Evolutionary conservation across 2,797 vertebrate species (phyloP).

Genomic region (Sebastiscus albofasciatus): DNA sequence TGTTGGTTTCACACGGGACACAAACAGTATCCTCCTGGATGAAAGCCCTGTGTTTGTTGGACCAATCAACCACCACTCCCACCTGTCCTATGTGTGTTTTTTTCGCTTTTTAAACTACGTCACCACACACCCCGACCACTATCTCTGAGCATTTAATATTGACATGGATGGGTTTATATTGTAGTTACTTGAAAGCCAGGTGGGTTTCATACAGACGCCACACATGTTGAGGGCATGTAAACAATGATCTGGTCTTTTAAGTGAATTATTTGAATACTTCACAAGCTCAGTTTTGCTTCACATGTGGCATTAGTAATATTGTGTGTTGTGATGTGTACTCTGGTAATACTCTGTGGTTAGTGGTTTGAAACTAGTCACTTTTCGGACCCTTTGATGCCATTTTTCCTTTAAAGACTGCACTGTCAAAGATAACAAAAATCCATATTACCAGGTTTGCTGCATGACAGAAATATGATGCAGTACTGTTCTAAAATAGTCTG

Average conservation of each 20-base stretch:
- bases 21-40: too few relatives aligned
- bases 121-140: too few relatives aligned
- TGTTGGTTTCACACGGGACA: too few relatives aligned
- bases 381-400: background rate
- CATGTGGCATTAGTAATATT: background rate
- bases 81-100: too few relatives aligned
- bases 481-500: background rate
- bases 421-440: background rate
- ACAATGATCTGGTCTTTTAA: background rate
- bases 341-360: background rate
- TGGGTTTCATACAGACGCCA: too few relatives aligned
- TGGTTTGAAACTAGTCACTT: background rate
- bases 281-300: background rate
- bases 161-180: too few relatives aligned
- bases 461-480: background rate
- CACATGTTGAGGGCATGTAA: background rate
- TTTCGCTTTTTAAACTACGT: too few relatives aligned
- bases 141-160: too few relatives aligned
- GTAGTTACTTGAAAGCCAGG: too few relatives aligned
- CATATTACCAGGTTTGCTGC: background rate
- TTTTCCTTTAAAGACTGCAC: background rate
- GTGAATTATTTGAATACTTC: background rate
- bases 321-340: background rate
- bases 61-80: too few relatives aligned
- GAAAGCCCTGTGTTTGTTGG: too few relatives aligned